These are phyloP conservation scores for Picus viridis DNA, from an alignment of 2,797 vertebrate genomes.

Conservation along the genomic window DNA sequence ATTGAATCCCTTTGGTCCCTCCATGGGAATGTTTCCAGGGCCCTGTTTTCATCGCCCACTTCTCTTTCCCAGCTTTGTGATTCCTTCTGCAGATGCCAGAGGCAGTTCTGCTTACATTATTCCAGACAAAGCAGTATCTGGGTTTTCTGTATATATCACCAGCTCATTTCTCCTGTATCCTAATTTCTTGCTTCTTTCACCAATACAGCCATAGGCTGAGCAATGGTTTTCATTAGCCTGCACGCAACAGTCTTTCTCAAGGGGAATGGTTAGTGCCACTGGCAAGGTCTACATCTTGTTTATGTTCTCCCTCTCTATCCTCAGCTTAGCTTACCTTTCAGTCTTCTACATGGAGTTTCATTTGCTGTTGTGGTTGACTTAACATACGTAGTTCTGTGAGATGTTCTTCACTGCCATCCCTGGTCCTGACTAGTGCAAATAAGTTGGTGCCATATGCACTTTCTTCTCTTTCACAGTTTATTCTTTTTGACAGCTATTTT, in stretches of 20 bases:
- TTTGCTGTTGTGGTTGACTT: constrained; percentile 22
- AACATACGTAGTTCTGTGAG: not conserved
- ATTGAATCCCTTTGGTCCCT: not conserved
- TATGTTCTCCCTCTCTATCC: not conserved
- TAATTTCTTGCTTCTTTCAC: constrained; percentile 35
- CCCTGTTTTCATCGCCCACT: constrained; percentile 28
- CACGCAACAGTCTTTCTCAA: not conserved
- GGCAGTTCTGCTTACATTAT: constrained; percentile 17
- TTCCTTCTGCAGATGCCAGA: constrained; percentile 52
- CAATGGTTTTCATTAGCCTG: constrained; percentile 40
- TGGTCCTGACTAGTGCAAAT: not conserved
- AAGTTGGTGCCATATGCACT: constrained; percentile 38
- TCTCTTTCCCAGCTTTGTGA: constrained; percentile 43
- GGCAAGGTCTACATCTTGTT: not conserved
- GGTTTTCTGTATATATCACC: not conserved
- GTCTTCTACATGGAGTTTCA: not conserved
- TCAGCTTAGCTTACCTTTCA: not conserved
- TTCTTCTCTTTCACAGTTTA: constrained; percentile 35
- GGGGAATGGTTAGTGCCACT: not conserved
- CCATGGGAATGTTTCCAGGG: constrained; percentile 12
- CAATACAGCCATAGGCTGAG: constrained; percentile 8
- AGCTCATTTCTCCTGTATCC: constrained; percentile 18
- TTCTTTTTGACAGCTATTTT: constrained; percentile 52
- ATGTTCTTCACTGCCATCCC: constrained; percentile 14
- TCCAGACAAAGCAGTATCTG: constrained; percentile 40